Evolutionary conservation across 2,113 vertebrate genomes (phyloP), one percentile per base, ranked within the genome.

Genomic region (Podilymbus podiceps): DNA sequence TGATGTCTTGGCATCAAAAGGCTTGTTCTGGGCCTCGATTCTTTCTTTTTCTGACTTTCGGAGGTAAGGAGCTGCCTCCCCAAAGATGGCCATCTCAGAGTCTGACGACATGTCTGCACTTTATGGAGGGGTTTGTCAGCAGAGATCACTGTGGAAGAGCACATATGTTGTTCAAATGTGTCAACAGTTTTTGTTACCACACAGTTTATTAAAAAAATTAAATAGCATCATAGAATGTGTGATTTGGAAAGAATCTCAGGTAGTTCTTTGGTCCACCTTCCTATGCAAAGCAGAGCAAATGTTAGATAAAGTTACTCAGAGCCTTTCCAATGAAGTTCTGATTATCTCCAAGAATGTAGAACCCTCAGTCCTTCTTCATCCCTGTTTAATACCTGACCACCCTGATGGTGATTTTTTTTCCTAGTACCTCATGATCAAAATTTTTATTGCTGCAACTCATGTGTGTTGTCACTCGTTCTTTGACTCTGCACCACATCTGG

Each of bases 21-120:
- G 98, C 40, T 98, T 98, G 59, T 98, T 98, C 94, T 99, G 98
- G 8, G 98, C 98, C 33, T 98, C 99, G 2, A 99, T 98, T 20
- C 99, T 96, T 92, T 99, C 99, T 84, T 93, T 98, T 50, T 99
- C 99, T 63, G 98, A 94, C 46, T 99, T 99, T 15, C 98, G 98
- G 94, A 99, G 98, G 85, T 84, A 99, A 31, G 98, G 9, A 86
- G 99, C 98, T 0, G 99, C 99, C 59, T 60, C n/a, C 82, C 99
- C 99, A 73, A 99, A 99, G 38, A 97, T 11, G 0, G 98, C 98
- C 99, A 99, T 99, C 81, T 99, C 99, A 0, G 97, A 67, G 1
- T 99, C 99, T 0, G 95, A 88, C 15, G 98, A 98, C 99, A 99
- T 99, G 97, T 50, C 94, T 98, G 95, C 30, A 0, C 40, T 72